phyloP scores from a whole-genome alignment of 2,888 invertebrate species.

The Ophion obscuratus region DNA sequence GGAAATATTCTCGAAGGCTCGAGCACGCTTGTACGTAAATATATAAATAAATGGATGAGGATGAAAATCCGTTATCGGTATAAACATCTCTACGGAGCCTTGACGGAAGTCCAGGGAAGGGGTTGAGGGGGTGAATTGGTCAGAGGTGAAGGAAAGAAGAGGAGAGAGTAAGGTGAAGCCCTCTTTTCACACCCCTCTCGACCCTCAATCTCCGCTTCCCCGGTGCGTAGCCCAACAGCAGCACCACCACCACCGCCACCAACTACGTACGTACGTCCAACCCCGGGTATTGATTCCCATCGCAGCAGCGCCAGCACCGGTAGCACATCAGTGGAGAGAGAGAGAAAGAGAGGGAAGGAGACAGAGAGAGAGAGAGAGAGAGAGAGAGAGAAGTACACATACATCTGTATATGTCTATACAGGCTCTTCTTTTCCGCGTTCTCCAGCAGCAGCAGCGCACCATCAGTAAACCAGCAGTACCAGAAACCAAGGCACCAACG shows the following conservation, averaged over 20 bases:
- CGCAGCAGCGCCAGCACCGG: slow-evolving; percentile 71
- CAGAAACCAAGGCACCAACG: slow-evolving; percentile 55
- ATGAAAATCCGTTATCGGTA: slow-evolving; percentile 18
- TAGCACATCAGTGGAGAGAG: slow-evolving; percentile 67
- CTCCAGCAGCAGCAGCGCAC: slow-evolving; percentile 73
- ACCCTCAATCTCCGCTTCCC: slow-evolving; percentile 77
- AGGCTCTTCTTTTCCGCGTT: slow-evolving; percentile 77
- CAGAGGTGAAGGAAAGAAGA: slow-evolving; percentile 25
- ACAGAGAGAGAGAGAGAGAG: slow-evolving; percentile 42
- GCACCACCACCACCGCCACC: slow-evolving; percentile 85
- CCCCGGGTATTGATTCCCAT: slow-evolving; percentile 82
- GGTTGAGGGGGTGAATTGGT: slow-evolving; percentile 6
- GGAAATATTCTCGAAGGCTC: neutral
- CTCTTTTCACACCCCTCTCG: slow-evolving; percentile 71
- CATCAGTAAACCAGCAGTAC: slow-evolving; percentile 61
- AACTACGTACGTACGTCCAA: slow-evolving; percentile 74
- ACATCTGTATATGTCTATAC: slow-evolving; percentile 20
- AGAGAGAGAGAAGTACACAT: slow-evolving; percentile 16
- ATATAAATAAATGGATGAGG: slow-evolving; percentile 1
- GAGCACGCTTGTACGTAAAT: neutral
- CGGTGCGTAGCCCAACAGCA: slow-evolving; percentile 81
- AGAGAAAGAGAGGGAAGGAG: slow-evolving; percentile 24
- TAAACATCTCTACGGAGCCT: slow-evolving; percentile 1
- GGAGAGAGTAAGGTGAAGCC: slow-evolving; percentile 74
- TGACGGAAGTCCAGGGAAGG: slow-evolving; percentile 1